These are phyloP conservation scores for Tetraodon nigroviridis DNA, from an alignment of 2,113 vertebrate genomes.

Conservation along the genomic window DNA sequence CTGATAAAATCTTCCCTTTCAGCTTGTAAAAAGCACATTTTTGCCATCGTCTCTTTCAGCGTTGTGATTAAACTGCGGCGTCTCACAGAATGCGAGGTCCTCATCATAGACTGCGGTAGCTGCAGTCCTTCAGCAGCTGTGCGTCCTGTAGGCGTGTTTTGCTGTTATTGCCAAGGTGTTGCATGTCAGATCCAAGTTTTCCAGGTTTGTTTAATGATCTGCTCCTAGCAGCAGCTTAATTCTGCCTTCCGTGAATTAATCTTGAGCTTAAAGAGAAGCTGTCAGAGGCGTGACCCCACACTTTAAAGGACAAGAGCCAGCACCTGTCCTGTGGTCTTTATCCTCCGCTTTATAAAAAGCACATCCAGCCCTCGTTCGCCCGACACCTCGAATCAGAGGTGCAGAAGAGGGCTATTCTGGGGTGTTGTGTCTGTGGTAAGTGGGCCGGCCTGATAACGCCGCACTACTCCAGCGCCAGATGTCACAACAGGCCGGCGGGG, in stretches of 20 bases:
- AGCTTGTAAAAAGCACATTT: too few relatives aligned
- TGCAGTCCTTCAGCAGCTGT: not conserved
- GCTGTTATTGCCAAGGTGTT: not conserved
- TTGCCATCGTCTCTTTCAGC: too few relatives aligned
- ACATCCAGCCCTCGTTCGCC: constrained; percentile 6
- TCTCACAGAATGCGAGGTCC: too few relatives aligned
- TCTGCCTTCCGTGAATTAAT: constrained; percentile 7
- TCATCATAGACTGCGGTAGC: too few relatives aligned
- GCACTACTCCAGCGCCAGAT: constrained; percentile 62
- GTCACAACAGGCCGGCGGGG: constrained; percentile 50
- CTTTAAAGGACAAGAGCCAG: not conserved
- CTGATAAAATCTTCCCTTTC: too few relatives aligned
- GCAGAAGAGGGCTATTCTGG: constrained; percentile 47
- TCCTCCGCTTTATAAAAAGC: too few relatives aligned
- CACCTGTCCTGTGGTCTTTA: not conserved
- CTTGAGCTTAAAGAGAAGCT: constrained; percentile 12
- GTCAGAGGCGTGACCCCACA: not conserved
- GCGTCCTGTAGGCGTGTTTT: not conserved
- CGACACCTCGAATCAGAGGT: constrained; percentile 55
- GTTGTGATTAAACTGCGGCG: too few relatives aligned
- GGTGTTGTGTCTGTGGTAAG: constrained; percentile 49
- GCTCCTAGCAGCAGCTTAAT: not conserved
- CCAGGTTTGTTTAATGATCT: too few relatives aligned
- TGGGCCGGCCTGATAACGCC: constrained; percentile 46
- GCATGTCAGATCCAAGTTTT: constrained; percentile 2